Base-by-base conservation (phyloP, 2,113 vertebrate genomes). In the Myiozetetes cayanensis region DNA sequence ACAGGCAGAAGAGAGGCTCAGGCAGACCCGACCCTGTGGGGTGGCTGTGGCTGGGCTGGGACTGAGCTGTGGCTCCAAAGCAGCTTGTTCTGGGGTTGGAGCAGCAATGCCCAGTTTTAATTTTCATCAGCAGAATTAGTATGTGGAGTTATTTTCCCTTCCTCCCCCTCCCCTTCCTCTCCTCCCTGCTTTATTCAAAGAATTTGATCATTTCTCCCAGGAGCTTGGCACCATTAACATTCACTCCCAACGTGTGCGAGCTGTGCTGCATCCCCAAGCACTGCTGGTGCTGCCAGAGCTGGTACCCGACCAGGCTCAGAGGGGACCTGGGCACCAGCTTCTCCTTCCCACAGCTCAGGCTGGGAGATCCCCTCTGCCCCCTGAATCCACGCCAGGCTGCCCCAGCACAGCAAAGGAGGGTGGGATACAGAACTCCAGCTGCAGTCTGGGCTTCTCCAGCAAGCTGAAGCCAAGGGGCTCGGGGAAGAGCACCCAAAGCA, bases 41-140 rank as follows among this genome's bases (percentile, higher is more conserved):
- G 50, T 41, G 52, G 31, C 73, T 41, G 66, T 0, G 1, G 17
- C 52, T 46, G 23, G 46, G 46, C 61, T 53, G 85, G 67, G 46
- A 31, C n/a, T 89, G 66, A 65, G 76, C 75, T 71, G 76, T 2
- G 2, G 24, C 39, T 66, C 73, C 0, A 2, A 62, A 81, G 49
- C 89, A 56, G 49, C 89, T 81, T 14, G 2, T 53, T 75, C 61
- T 53, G 46, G 75, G 78, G 31, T 53, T 61, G 63, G n/a, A 70
- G 90, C 74, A 81, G 46, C 2, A 1, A 62, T 58, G 50, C 92
- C 75, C 13, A 2, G 62, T 94, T 81, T 81, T 92, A 84, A 90
- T 95, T 95, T 85, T 76, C 81, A 94, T 87, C 95, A 85, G 62
- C 62, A 94, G 93, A 81, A 91, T 93, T 89, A 92, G 95, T 94